phyloP scores from a whole-genome alignment of 2,888 invertebrate genomes.

The Oxyscelio sp. region DNA sequence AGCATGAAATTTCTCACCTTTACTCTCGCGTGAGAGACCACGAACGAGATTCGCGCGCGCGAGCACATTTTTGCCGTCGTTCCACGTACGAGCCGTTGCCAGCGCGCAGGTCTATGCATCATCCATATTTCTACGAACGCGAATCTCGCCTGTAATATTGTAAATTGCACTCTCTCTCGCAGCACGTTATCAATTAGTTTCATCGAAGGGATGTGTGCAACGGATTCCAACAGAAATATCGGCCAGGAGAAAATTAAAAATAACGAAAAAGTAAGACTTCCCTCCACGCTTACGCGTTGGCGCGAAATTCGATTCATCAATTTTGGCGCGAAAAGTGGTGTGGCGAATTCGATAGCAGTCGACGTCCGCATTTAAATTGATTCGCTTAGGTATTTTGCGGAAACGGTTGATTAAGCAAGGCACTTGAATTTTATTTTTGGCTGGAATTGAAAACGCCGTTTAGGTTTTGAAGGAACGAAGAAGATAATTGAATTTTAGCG shows the following conservation, averaged over 20 bases:
- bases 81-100: conserved; percentile 37
- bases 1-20: conserved; percentile 80
- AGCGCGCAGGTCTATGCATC: conserved; percentile 42
- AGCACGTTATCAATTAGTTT: conserved; percentile 70
- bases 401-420: no score
- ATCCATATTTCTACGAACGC: conserved; percentile 62
- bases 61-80: conserved; percentile 39
- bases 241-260: conserved; percentile 4
- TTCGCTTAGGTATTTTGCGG: no score
- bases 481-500: no score
- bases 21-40: conserved; percentile 67
- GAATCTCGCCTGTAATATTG: conserved; percentile 64
- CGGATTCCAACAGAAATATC: conserved; percentile 25
- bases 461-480: no score
- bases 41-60: conserved; percentile 23
- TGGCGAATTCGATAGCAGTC: no score
- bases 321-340: no score
- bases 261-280: no score
- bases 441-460: no score
- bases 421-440: no score
- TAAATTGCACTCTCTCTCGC: conserved; percentile 64
- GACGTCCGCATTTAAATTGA: no score
- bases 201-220: conserved; percentile 57
- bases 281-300: no score
- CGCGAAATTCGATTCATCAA: no score